These are phyloP conservation scores for Drosophila koepferae DNA, from an alignment of 2,888 invertebrate species.

Conservation along the genomic window DNA sequence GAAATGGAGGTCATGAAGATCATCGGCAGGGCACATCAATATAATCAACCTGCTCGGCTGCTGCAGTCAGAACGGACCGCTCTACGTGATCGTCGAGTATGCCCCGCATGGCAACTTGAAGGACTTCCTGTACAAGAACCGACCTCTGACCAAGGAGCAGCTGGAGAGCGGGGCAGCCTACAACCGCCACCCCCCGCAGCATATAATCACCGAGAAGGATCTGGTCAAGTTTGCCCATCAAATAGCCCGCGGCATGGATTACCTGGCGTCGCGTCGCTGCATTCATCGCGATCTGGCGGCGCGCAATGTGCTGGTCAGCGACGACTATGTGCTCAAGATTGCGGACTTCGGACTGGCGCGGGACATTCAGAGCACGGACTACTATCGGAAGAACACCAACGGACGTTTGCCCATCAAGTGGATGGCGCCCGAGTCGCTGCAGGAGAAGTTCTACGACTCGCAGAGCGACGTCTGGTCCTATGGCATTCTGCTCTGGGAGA, in stretches of 20 bases:
- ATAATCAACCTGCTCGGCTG: constrained; percentile 99
- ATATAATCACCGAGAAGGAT: constrained; percentile 94
- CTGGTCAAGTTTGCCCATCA: constrained; percentile 98
- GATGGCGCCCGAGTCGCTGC: constrained; percentile 99
- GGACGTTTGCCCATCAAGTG: constrained; percentile 98
- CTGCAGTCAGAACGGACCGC: constrained; percentile 96
- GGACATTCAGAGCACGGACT: constrained; percentile 97
- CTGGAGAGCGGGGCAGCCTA: constrained; percentile 59
- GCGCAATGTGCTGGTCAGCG: constrained; percentile 97
- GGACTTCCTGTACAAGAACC: constrained; percentile 95
- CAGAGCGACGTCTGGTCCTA: constrained; percentile 98
- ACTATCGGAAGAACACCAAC: constrained; percentile 98
- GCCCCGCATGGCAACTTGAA: constrained; percentile 97
- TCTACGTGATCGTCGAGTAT: constrained; percentile 95
- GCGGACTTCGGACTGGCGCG: constrained; percentile 99
- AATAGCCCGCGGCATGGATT: constrained; percentile 99
- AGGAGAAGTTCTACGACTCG: constrained; percentile 96
- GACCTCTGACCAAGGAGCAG: constrained; percentile 86
- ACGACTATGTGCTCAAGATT: constrained; percentile 97
- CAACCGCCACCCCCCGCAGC: constrained; percentile 77
- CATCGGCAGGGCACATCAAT: constrained; percentile 98
- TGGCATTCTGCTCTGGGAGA: constrained; percentile 98
- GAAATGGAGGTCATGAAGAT: constrained; percentile 99
- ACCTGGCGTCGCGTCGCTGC: constrained; percentile 97
- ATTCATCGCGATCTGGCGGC: constrained; percentile 99